Conservation (phyloP, 1,140 invertebrate species). For the Euglossa dilemma region DNA sequence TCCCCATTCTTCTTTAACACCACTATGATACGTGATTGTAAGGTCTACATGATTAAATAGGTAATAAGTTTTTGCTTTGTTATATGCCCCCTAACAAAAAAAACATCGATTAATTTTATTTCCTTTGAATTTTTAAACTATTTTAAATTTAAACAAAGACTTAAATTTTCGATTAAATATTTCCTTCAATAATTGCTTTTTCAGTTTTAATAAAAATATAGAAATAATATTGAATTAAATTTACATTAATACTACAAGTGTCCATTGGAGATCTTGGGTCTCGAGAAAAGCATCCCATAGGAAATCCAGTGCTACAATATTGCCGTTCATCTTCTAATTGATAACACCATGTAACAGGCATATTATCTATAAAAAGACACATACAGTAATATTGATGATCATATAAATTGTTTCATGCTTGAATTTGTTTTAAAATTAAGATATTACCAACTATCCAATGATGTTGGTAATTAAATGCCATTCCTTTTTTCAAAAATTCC, state of each 20-base stretch:
- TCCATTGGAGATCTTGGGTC: slow-evolving; percentile 84
- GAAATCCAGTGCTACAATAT: slow-evolving; percentile 97
- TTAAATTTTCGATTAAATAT: neutral
- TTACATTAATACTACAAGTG: slow-evolving; percentile 85
- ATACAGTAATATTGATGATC: neutral
- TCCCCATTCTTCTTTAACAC: slow-evolving; percentile 92
- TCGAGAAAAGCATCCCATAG: slow-evolving; percentile 96
- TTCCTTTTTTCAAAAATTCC: slow-evolving; percentile 93
- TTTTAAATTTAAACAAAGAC: neutral
- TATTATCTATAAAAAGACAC: slow-evolving; percentile 88
- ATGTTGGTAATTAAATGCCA: slow-evolving; percentile 98
- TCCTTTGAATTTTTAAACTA: too few species aligned
- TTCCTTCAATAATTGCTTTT: neutral
- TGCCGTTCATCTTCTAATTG: slow-evolving; percentile 88
- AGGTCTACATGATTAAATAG: slow-evolving; percentile 99
- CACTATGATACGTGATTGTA: slow-evolving; percentile 95
- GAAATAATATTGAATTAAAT: slow-evolving; percentile 13
- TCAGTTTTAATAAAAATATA: neutral
- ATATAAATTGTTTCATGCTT: neutral
- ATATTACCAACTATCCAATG: slow-evolving; percentile 95
- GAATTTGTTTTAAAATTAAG: neutral
- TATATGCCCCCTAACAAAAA: slow-evolving; percentile 45
- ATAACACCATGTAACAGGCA: slow-evolving; percentile 99
- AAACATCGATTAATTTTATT: slow-evolving; percentile 13
- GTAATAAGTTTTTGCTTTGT: slow-evolving; percentile 89